Conservation (phyloP, 2,888 invertebrate genomes). For the Aporophyla lueneburgensis region DNA sequence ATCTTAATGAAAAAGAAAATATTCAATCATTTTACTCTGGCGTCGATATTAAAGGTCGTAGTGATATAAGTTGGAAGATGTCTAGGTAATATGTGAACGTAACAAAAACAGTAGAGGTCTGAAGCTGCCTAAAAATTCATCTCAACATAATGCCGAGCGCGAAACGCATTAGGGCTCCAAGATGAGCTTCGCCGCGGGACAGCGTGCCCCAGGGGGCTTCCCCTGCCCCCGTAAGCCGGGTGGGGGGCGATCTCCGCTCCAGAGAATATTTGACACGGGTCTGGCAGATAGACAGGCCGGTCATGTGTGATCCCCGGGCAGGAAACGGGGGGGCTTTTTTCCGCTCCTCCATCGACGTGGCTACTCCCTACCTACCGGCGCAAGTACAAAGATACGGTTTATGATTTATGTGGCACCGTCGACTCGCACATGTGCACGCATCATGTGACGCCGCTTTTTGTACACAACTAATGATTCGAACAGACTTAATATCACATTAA, state of each 20-base stretch:
- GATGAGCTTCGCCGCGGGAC: conserved; percentile 91
- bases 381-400: conserved; percentile 85
- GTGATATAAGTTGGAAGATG: conserved; percentile 1
- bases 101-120: conserved; percentile 72
- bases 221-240: conserved; percentile 79
- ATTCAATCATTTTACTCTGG: conserved; percentile 79
- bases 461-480: conserved; percentile 81
- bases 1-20: conserved; percentile 88
- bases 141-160: conserved; percentile 84
- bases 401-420: conserved; percentile 87
- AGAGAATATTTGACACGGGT: conserved; percentile 91
- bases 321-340: conserved; percentile 89
- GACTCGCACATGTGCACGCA: conserved; percentile 88
- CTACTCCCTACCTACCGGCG: conserved; percentile 82
- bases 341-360: conserved; percentile 87
- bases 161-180: conserved; percentile 89
- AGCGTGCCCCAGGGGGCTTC: conserved; percentile 88
- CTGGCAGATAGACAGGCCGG: conserved; percentile 91
- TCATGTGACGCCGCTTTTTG: conserved; percentile 84
- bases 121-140: conserved; percentile 87
- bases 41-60: conserved; percentile 69
- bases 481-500: conserved; percentile 77
- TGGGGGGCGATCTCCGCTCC: conserved; percentile 89
- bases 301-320: conserved; percentile 90
- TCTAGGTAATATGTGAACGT: conserved; percentile 43